A percentile compares a stretch with the other conserved stretches of the same genome.
These are phyloP conservation scores for Maniola hyperantus DNA, from an alignment of 2,888 invertebrate species.

Conservation along the genomic window DNA sequence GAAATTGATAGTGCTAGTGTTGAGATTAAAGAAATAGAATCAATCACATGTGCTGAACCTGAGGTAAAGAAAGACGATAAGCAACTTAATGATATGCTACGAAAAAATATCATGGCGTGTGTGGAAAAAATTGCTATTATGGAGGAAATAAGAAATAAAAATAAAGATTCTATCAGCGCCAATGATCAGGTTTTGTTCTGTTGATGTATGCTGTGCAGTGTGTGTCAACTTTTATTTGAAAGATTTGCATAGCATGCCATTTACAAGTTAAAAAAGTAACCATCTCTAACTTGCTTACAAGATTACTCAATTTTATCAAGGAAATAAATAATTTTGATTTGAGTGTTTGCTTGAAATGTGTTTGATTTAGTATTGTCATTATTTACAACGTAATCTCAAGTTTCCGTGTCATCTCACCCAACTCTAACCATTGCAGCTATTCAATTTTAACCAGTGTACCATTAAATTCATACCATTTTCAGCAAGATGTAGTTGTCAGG, in stretches of 20 bases:
- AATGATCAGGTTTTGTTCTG: slow-evolving; percentile 69
- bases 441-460: neutral
- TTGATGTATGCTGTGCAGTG: slow-evolving; percentile 61
- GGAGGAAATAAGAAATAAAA: slow-evolving; percentile 70
- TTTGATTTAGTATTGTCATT: slow-evolving; percentile 11
- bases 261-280: slow-evolving; percentile 16
- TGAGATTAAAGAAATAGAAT: slow-evolving; percentile 54
- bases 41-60: slow-evolving; percentile 44
- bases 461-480: slow-evolving; percentile 34
- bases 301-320: neutral
- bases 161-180: slow-evolving; percentile 53
- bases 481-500: slow-evolving; percentile 73
- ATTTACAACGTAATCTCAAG: slow-evolving; percentile 6
- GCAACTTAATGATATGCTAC: slow-evolving; percentile 63
- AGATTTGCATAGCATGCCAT: slow-evolving; percentile 34
- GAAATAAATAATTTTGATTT: slow-evolving; percentile 1
- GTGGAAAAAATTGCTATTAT: slow-evolving; percentile 74
- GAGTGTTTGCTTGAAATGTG: slow-evolving; percentile 26
- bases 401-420: slow-evolving; percentile 3
- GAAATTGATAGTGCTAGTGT: slow-evolving; percentile 38
- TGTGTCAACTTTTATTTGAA: slow-evolving; percentile 35
- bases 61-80: slow-evolving; percentile 58
- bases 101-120: slow-evolving; percentile 73
- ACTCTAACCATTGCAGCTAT: neutral
- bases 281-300: slow-evolving; percentile 13